These are phyloP conservation scores for Parazoanthus swiftii DNA, from an alignment of 92 coral and sea anemone species.

Conservation along the genomic window DNA sequence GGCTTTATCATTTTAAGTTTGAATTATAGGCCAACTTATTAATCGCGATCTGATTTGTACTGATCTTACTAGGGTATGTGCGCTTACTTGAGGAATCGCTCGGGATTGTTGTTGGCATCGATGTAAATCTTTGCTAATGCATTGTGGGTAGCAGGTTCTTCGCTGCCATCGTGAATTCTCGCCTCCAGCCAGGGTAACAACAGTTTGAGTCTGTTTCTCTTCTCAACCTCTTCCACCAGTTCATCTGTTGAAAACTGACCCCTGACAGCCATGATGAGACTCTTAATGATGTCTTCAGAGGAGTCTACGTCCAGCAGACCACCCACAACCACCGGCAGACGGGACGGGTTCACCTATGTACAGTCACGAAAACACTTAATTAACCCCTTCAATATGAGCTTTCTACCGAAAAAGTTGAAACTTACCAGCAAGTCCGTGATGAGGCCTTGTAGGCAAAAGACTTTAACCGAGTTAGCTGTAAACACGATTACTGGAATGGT, in stretches of 20 bases:
- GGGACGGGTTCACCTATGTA: constrained; percentile 95
- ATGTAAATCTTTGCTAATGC: constrained; percentile 98
- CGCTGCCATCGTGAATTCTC: constrained; percentile 96
- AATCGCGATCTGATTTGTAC: neutral
- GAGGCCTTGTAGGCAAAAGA: too few relatives aligned
- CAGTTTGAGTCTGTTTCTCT: constrained; percentile 88
- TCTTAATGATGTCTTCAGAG: constrained; percentile 91
- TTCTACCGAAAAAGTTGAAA: too few relatives aligned
- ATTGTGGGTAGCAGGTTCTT: constrained; percentile 99
- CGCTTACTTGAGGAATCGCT: constrained; percentile 92
- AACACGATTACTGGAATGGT: too few relatives aligned
- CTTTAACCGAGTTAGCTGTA: too few relatives aligned
- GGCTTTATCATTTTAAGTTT: too few relatives aligned
- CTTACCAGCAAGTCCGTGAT: too few relatives aligned
- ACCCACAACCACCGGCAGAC: constrained; percentile 94
- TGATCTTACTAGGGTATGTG: neutral
- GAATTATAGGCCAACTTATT: neutral
- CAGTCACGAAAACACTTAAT: neutral
- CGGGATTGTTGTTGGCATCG: constrained; percentile 97
- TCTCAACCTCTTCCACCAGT: constrained; percentile 97
- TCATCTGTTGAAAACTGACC: constrained; percentile 99
- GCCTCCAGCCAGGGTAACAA: constrained; percentile 97
- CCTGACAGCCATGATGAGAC: constrained; percentile 97
- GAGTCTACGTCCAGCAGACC: constrained; percentile 97
- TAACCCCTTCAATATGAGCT: too few relatives aligned